Base-by-base conservation (phyloP, 2,797 vertebrate species). In the Thamnophis elegans region DNA sequence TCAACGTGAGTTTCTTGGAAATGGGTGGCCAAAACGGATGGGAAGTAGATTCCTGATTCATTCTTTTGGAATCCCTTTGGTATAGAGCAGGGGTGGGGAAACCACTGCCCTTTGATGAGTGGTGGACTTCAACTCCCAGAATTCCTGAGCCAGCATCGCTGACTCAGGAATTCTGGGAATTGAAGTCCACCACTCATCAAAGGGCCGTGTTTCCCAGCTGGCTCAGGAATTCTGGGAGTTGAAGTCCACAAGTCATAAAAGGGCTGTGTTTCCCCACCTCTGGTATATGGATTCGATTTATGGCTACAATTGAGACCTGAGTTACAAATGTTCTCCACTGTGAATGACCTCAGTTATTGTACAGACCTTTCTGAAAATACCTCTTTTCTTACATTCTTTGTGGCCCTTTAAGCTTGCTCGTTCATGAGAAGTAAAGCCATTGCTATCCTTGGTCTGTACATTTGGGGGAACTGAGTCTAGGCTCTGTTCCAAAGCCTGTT, bases 1-100 rank as follows among this genome's bases (percentile, higher is more conserved):
- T 99, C 94, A 99, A 99, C 93, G 99, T 99, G 95, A n/a, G 98
- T 98, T 91, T 90, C 53, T 12, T 20, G 36, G 47, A 2, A n/a
- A 62, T 18, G 53, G 10, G 13, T 7, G 14, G 18, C 6, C 25
- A 78, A 54, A 36, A 16, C 0, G 25, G 25, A 10, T 8, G 7
- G 22, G 42, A 47, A 78, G 73, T 20, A 20, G 73, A 36, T 22
- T 28, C 7, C 47, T 20, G 9, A 26, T 62, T 11, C 18, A 0
- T n/a, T 5, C 1, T 53, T 16, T 32, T 28, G 11, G 42, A 26
- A 16, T 88, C 36, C 0, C 0, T 7, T 62, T 28, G 25, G 12
- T 26, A 47, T 14, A 68, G n/a, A 9, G 60, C 26, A 62, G 10
- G 59, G 10, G 10, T 26, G 10, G 26, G 26, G 10, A 62, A 62